Base-by-base conservation (phyloP, 2,113 vertebrate genomes). In the Excalfactoria chinensis region DNA sequence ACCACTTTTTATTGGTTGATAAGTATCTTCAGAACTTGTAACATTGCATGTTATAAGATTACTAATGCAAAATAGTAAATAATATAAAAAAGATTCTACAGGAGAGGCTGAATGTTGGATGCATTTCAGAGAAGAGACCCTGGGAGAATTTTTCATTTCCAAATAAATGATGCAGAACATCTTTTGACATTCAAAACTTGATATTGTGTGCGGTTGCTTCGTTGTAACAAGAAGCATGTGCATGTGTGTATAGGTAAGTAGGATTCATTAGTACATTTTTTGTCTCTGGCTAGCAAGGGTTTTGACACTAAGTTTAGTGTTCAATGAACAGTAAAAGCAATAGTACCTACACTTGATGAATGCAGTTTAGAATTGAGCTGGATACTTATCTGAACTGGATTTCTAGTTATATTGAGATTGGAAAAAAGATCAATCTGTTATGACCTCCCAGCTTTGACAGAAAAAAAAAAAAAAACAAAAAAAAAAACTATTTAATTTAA, bases 321-420 rank as follows among this genome's bases (percentile, higher is more conserved):
- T 43, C 40, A 56, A 7, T 40, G 6, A 14, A 6, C 13, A 40
- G 28, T 32, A 49, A 62, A 71, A 62, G 19, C 34, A 46, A 3
- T 56, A 77, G 10, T 55, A 64, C 8, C 35, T 15, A 13, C 0
- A 0, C 59, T 56, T 48, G 7, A 49, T 49, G 17, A 25, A 26
- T 30, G 14, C 53, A 43, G 5, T 17, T 81, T 62, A 90, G 25
- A 60, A 68, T 3, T 81, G 26, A 68, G 64, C 37, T 63, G 40
- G 46, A 40, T 87, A 26, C 32, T 81, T 77, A 16, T 44, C 20
- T n/a, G 81, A 44, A 12, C 60, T 81, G 21, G 22, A 35, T 81
- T 78, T 75, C 7, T 35, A 37, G 22, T 53, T 79, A 11, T 64
- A 41, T 86, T 85, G 20, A 37, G 35, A 9, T 55, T 88, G 44